Evolutionary conservation across 2,113 vertebrate species (phyloP), one percentile per base, ranked within the genome.

Genomic region (Hemibagrus wyckioides): DNA sequence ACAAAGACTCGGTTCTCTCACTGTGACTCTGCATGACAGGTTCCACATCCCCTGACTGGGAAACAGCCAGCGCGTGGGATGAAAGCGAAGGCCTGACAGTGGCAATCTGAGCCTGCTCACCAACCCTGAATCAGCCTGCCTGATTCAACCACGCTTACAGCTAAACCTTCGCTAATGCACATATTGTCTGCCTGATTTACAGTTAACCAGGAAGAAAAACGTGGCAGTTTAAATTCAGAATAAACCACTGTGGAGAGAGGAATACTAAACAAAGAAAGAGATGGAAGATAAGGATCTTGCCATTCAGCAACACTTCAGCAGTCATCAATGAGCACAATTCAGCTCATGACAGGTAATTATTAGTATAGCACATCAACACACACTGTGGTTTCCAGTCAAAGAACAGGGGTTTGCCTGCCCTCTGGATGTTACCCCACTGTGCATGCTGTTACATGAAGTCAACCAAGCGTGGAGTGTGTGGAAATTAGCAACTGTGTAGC

Each of bases 391-490:
- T 93, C 91, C 90, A 90, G 90, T 81, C 89, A 89, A 83, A 92
- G 89, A 92, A 90, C 84, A 85, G 76, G 93, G 91, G 90, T 90
- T 87, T 76, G 90, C 90, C 90, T 93, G 94, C 94, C 93, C 92
- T 92, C 91, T 92, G 92, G 90, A 94, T 93, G 91, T 87, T 93
- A 92, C 92, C 89, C 91, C 73, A 88, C 90, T 88, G 91, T 93
- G 93, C 93, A 91, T 93, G 94, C 92, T 92, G 91, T 91, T 94
- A 93, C 93, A 93, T 93, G 93, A 92, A 90, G 92, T 92, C 91
- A 93, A 91, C 93, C 92, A 93, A 94, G 92, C 92, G 90, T 91
- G 90, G 88, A 90, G 92, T 59, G 92, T 59, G 87, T 92, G 90
- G 93, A 94, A 89, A 94, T 94, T 92, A 92, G 90, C 87, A 92